Evolutionary conservation across 2,888 invertebrate species (phyloP).

Genomic region (Drosophila monieri): DNA sequence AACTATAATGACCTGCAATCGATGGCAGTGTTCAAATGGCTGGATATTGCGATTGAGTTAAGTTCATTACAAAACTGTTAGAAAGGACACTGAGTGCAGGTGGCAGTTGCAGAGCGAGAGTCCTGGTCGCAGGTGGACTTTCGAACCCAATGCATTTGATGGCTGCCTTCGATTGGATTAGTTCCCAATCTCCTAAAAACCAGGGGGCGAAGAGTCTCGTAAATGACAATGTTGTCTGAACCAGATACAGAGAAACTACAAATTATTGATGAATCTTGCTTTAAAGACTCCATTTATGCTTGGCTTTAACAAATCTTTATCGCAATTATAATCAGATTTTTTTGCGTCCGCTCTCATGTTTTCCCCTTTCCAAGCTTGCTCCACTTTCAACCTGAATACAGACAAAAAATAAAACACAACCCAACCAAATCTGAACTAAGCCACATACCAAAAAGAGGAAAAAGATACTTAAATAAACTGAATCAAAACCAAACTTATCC

Average conservation of each 20-base stretch:
- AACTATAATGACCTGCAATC: slow-evolving; percentile 41
- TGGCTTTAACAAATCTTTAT: not conserved
- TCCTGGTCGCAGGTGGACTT: slow-evolving; percentile 30
- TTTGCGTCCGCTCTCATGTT: slow-evolving; percentile 8
- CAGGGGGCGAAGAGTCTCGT: slow-evolving; percentile 3
- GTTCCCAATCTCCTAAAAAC: slow-evolving; percentile 11
- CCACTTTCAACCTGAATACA: slow-evolving; percentile 62
- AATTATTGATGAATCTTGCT: slow-evolving; percentile 6
- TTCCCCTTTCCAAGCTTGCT: slow-evolving; percentile 36
- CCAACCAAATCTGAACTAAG: slow-evolving; percentile 27
- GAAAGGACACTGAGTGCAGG: not conserved
- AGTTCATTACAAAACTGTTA: slow-evolving; percentile 43
- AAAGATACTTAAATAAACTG: slow-evolving; percentile 35
- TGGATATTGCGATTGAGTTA: slow-evolving; percentile 47
- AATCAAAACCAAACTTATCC: slow-evolving; percentile 44
- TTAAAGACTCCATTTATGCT: not conserved
- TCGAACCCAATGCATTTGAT: slow-evolving; percentile 20
- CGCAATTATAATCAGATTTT: not conserved
- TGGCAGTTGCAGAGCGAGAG: not conserved
- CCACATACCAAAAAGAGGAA: slow-evolving; percentile 21
- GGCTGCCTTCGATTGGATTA: slow-evolving; percentile 33
- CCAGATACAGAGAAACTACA: not conserved
- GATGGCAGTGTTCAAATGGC: slow-evolving; percentile 29
- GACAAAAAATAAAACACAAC: slow-evolving; percentile 21
- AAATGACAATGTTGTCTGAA: slow-evolving; percentile 23